A percentile compares a stretch with the other conserved stretches of the same genome.
phyloP scores from a whole-genome alignment of 2,888 invertebrate species.

The Sceliomorpha sp. region DNA sequence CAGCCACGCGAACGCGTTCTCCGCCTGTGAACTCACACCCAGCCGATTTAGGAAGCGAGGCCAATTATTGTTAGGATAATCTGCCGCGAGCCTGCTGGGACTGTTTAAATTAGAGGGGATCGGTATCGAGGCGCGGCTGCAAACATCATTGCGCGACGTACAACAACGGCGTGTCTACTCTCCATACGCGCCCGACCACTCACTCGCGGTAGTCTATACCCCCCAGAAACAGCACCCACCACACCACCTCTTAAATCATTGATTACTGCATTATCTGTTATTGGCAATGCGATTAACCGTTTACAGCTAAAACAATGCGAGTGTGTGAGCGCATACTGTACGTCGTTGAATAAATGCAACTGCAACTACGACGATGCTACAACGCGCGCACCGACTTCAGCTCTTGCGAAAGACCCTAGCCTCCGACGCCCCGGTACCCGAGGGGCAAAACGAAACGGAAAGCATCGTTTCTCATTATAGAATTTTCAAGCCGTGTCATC shows the following conservation, averaged over 20 bases:
- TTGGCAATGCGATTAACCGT: conserved; percentile 80
- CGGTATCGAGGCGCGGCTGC: conserved; percentile 62
- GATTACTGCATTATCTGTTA: conserved; percentile 80
- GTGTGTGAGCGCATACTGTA: conserved; percentile 6
- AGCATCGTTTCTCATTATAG: conserved; percentile 52
- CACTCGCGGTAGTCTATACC: conserved; percentile 13
- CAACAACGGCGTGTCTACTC: conserved; percentile 48
- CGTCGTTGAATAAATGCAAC: conserved; percentile 30
- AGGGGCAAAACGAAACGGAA: conserved; percentile 9
- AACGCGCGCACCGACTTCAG: conserved; percentile 27
- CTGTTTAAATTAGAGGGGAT: conserved; percentile 73
- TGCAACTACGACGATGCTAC: conserved; percentile 18
- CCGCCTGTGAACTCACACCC: conserved; percentile 62
- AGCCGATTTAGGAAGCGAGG: conserved; percentile 62
- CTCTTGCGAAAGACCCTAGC: conserved; percentile 43
- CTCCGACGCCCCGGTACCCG: conserved; percentile 14
- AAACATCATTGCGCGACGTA: conserved; percentile 65
- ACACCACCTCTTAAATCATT: conserved; percentile 75
- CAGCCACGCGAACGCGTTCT: conserved; percentile 59
- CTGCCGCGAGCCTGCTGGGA: conserved; percentile 74
- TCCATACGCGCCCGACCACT: conserved; percentile 30
- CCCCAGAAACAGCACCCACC: conserved; percentile 14
- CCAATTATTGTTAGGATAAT: conserved; percentile 76
- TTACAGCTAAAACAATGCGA: conserved; percentile 71
- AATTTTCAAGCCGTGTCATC: too few species aligned